Percentiles rank a stretch among this genome's conserved stretches.
Conservation (phyloP, 2,113 vertebrate species). For the Lycaon pictus region DNA sequence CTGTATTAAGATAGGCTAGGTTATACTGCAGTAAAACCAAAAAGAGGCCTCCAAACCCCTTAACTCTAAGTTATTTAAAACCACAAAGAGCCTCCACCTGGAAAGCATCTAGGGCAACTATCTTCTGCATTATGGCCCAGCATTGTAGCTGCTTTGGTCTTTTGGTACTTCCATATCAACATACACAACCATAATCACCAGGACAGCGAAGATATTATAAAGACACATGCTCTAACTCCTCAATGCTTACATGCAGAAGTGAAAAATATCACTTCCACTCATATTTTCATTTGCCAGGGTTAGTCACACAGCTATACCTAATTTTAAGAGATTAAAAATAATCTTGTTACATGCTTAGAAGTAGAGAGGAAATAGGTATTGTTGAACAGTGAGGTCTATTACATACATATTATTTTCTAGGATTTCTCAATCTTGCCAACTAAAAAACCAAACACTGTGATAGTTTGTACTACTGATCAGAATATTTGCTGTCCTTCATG, state of each 20-base stretch:
- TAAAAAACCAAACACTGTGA: not conserved
- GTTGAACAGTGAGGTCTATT: not conserved
- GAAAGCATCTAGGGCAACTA: not conserved
- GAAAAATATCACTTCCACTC: not conserved
- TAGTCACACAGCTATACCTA: not conserved
- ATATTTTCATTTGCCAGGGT: not conserved
- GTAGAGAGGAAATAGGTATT: not conserved
- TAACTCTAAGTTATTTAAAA: not conserved
- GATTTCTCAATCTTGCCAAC: not conserved
- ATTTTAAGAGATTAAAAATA: conserved; percentile 8
- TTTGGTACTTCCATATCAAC: not conserved
- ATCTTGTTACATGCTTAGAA: not conserved
- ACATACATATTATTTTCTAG: not conserved
- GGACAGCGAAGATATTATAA: not conserved
- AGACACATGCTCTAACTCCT: not conserved
- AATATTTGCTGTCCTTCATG: not conserved
- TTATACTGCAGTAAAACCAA: not conserved
- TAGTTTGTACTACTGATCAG: not conserved
- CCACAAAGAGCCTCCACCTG: not conserved
- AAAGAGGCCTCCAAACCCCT: not conserved
- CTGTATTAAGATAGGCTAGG: not conserved
- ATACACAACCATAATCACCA: not conserved
- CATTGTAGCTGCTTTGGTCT: not conserved
- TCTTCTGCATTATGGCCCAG: not conserved
- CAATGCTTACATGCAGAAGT: not conserved